These are phyloP conservation scores for Drosophila grimshawi DNA, from an alignment of 1,140 invertebrate species.

Conservation along the genomic window DNA sequence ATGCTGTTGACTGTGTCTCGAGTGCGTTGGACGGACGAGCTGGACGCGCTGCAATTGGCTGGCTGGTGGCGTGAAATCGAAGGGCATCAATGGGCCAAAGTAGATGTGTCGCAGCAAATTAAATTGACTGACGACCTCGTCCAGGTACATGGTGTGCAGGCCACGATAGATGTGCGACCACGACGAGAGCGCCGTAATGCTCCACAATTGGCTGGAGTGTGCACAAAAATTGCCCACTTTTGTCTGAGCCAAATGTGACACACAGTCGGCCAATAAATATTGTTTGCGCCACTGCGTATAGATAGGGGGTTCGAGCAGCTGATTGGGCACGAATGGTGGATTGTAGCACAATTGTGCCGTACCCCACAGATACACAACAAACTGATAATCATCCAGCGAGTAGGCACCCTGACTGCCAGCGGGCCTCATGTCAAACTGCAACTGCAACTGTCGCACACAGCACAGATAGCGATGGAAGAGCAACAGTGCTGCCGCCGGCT, in stretches of 20 bases:
- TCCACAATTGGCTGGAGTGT: slow-evolving; percentile 63
- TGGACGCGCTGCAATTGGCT: not conserved
- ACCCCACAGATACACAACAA: slow-evolving; percentile 62
- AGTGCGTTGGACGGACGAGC: slow-evolving; percentile 22
- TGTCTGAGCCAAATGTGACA: slow-evolving; percentile 26
- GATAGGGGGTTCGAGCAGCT: slow-evolving; percentile 38
- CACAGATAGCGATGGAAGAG: slow-evolving; percentile 57
- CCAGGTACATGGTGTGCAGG: slow-evolving; percentile 51
- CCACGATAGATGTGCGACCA: slow-evolving; percentile 52
- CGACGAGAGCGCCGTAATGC: slow-evolving; percentile 35
- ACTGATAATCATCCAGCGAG: slow-evolving; percentile 61
- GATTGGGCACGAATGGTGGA: slow-evolving; percentile 45
- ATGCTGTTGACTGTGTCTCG: not conserved
- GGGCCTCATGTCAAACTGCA: slow-evolving; percentile 32
- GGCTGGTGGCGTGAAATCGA: slow-evolving; percentile 3
- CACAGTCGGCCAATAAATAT: slow-evolving; percentile 38
- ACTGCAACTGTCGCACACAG: slow-evolving; percentile 52
- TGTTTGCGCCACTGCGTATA: slow-evolving; percentile 2
- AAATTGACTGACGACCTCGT: slow-evolving; percentile 36
- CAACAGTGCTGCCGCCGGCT: slow-evolving; percentile 49
- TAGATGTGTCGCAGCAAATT: slow-evolving; percentile 30
- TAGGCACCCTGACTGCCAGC: slow-evolving; percentile 46
- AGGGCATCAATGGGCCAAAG: slow-evolving; percentile 56
- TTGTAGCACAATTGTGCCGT: slow-evolving; percentile 51
- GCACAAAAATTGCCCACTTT: slow-evolving; percentile 49